phyloP scores from a whole-genome alignment of 2,888 invertebrate genomes.

The Cyaniris semiargus region DNA sequence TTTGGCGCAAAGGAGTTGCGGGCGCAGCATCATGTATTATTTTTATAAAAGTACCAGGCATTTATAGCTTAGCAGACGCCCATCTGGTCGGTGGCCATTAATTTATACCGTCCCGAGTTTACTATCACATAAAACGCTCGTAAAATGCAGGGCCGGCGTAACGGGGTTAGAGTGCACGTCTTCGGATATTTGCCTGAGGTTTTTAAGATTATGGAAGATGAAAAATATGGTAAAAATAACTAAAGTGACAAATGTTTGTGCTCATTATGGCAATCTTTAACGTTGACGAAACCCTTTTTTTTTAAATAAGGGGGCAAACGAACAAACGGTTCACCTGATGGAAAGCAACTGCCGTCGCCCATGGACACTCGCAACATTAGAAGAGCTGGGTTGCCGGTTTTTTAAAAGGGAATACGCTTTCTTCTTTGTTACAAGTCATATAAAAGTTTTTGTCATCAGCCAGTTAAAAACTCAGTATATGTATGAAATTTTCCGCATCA shows the following conservation, averaged over 20 bases:
- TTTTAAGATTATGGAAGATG: background rate
- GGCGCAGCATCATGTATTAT: no score
- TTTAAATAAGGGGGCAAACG: no score
- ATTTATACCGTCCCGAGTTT: constrained; percentile 27
- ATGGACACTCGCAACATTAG: no score
- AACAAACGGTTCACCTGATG: no score
- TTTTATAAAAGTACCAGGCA: background rate
- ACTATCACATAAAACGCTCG: constrained; percentile 28
- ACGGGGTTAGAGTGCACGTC: background rate
- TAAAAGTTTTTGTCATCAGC: no score
- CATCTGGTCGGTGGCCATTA: constrained; percentile 19
- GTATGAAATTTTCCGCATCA: no score
- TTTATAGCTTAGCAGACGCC: constrained; percentile 10
- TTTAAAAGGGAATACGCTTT: no score
- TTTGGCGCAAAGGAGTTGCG: no score
- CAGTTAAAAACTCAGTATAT: no score
- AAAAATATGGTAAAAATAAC: background rate
- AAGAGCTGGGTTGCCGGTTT: no score
- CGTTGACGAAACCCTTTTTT: background rate
- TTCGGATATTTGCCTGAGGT: background rate
- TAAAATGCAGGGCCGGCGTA: constrained; percentile 24
- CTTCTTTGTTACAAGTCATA: no score
- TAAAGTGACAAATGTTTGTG: background rate
- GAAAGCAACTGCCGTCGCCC: no score
- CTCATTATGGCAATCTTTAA: background rate